Conservation (phyloP, 2,113 vertebrate genomes). For the Chinchilla lanigera region DNA sequence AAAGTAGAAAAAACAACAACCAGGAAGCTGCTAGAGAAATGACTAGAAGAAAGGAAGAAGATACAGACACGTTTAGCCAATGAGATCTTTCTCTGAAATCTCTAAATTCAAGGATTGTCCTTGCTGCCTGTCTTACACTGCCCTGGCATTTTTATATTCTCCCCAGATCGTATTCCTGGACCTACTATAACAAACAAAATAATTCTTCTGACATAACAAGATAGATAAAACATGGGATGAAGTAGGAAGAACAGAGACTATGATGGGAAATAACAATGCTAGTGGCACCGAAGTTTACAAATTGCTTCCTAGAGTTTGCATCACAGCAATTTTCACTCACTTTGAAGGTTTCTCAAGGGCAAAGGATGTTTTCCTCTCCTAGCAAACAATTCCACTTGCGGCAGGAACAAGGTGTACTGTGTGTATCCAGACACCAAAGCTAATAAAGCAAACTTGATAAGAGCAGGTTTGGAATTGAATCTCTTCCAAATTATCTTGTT, state of each 20-base stretch:
- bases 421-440: conserved; percentile 53
- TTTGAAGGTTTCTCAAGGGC: conserved; percentile 71
- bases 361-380: conserved; percentile 11
- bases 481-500: conserved; percentile 72
- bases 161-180: conserved; percentile 17
- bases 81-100: conserved; percentile 10
- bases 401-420: conserved; percentile 18
- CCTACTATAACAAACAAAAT: conserved; percentile 30
- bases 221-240: background rate
- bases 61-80: background rate
- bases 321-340: conserved; percentile 67
- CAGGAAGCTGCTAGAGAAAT: background rate
- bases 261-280: background rate
- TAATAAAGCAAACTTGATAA: conserved; percentile 77
- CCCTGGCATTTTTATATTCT: background rate
- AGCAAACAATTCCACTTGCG: conserved; percentile 15
- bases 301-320: conserved; percentile 63
- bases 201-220: conserved; percentile 65
- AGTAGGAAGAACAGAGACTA: background rate
- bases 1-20: background rate
- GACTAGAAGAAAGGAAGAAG: background rate
- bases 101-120: conserved; percentile 47
- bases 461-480: conserved; percentile 68
- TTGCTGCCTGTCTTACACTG: background rate
- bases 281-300: conserved; percentile 25